Evolutionary conservation across 2,888 invertebrate genomes (phyloP).

Genomic region (Tachina lurida): DNA sequence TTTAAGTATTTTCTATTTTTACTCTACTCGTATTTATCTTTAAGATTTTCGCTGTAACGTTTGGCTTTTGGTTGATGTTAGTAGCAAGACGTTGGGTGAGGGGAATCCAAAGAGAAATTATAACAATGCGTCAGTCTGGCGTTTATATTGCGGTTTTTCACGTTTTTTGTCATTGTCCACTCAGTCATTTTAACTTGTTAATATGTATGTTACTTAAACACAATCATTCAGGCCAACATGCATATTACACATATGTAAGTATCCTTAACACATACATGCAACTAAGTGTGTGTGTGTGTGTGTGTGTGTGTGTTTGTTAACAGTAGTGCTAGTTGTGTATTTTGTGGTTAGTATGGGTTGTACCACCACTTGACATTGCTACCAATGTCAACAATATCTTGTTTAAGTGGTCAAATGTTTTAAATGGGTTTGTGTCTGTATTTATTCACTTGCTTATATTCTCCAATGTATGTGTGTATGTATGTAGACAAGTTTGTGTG

Average conservation of each 20-base stretch:
- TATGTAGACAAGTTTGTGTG: neutral
- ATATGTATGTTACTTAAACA: conserved; percentile 55
- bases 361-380: conserved; percentile 71
- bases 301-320: conserved; percentile 1
- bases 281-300: no score
- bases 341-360: conserved; percentile 60
- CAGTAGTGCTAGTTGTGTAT: conserved; percentile 36
- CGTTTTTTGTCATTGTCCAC: conserved; percentile 77
- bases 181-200: conserved; percentile 71
- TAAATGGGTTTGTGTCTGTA: conserved; percentile 34
- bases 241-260: neutral
- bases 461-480: neutral
- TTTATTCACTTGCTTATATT: neutral
- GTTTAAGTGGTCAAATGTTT: conserved; percentile 67
- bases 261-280: neutral
- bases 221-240: conserved; percentile 4
- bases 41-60: conserved; percentile 78
- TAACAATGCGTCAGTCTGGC: conserved; percentile 79
- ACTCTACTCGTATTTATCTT: conserved; percentile 78
- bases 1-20: conserved; percentile 34
- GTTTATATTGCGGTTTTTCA: conserved; percentile 74
- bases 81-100: neutral
- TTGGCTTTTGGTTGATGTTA: conserved; percentile 59
- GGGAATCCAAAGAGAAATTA: conserved; percentile 76
- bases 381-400: conserved; percentile 70